phyloP scores from a whole-genome alignment of 2,888 invertebrate genomes.

The Dermolepida albohirtum region DNA sequence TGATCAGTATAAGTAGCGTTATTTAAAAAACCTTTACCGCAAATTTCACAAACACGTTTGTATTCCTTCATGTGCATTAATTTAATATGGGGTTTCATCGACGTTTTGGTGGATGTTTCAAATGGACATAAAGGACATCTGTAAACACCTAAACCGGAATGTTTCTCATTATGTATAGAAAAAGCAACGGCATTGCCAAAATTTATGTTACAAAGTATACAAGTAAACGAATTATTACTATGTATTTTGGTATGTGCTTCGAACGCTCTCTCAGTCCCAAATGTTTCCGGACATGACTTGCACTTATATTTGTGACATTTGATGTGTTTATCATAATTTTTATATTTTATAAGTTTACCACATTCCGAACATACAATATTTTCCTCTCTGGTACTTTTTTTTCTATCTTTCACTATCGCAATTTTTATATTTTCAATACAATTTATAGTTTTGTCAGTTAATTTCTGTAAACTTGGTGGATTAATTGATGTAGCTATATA shows the following conservation, averaged over 20 bases:
- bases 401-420: neutral
- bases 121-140: conserved; percentile 62
- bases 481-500: neutral
- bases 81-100: conserved; percentile 50
- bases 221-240: conserved; percentile 59
- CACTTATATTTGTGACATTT: conserved; percentile 51
- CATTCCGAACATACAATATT: conserved; percentile 46
- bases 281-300: conserved; percentile 61
- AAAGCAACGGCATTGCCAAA: conserved; percentile 61
- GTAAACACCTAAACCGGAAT: conserved; percentile 58
- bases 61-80: conserved; percentile 48
- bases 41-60: conserved; percentile 55
- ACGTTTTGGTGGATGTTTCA: conserved; percentile 48
- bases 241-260: conserved; percentile 62
- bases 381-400: conserved; percentile 14
- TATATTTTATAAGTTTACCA: conserved; percentile 45
- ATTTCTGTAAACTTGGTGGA: no score
- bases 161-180: conserved; percentile 59
- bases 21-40: conserved; percentile 55
- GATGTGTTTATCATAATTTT: conserved; percentile 41
- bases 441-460: no score
- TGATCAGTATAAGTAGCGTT: conserved; percentile 53
- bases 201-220: conserved; percentile 59
- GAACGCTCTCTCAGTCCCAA: conserved; percentile 56
- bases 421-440: no score